A percentile compares a stretch with the other conserved stretches of the same genome.
Evolutionary conservation across 2,888 invertebrate species (phyloP).

Genomic region (Automeris io): DNA sequence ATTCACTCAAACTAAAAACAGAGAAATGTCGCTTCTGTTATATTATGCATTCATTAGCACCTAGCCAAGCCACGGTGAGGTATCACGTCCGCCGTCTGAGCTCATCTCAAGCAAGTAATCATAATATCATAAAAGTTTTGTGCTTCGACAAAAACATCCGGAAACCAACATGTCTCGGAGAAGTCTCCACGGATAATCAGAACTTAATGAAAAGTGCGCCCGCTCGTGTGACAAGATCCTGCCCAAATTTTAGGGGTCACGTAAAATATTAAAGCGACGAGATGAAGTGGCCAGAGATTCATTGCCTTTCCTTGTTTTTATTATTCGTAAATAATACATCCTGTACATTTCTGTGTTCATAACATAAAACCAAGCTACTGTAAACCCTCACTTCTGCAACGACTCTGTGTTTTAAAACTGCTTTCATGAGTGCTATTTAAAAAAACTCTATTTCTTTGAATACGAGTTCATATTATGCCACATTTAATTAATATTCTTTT

Average conservation of each 20-base stretch:
- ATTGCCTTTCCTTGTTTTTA: slow-evolving; percentile 74
- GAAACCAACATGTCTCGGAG: slow-evolving; percentile 54
- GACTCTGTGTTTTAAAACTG: slow-evolving; percentile 29
- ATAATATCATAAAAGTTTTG: slow-evolving; percentile 74
- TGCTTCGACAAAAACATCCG: slow-evolving; percentile 65
- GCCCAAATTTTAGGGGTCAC: slow-evolving; percentile 73
- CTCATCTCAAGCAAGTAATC: slow-evolving; percentile 66
- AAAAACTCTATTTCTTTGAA: no score
- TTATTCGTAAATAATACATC: slow-evolving; percentile 72
- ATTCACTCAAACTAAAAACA: slow-evolving; percentile 14
- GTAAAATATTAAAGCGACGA: slow-evolving; percentile 75
- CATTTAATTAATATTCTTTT: no score
- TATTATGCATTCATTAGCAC: slow-evolving; percentile 16
- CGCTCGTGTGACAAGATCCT: slow-evolving; percentile 47
- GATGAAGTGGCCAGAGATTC: slow-evolving; percentile 75
- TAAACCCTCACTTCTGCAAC: slow-evolving; percentile 56
- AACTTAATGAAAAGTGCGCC: slow-evolving; percentile 74
- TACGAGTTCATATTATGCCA: no score
- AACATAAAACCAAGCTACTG: slow-evolving; percentile 64
- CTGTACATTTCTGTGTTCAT: slow-evolving; percentile 62
- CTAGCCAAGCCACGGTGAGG: slow-evolving; percentile 22
- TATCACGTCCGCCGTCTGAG: slow-evolving; percentile 41
- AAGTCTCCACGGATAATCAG: slow-evolving; percentile 67
- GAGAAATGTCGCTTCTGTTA: slow-evolving; percentile 26
- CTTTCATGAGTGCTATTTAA: slow-evolving; percentile 57